Base-by-base conservation (phyloP, 2,113 vertebrate genomes). In the Chaenogobius annularis region DNA sequence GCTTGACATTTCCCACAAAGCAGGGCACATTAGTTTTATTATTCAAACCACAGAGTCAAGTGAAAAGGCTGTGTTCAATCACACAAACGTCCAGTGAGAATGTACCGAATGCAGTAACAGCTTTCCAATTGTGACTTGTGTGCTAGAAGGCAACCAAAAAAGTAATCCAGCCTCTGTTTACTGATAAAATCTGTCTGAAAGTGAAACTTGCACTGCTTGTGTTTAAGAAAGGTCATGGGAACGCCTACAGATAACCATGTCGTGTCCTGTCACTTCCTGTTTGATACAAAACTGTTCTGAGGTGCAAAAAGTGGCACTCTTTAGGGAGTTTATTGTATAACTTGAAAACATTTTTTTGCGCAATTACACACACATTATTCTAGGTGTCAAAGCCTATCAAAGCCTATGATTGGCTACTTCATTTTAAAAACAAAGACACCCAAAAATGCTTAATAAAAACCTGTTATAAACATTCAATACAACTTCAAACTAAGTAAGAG, bases 61-160 rank as follows among this genome's bases (percentile, higher is more conserved):
- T 69, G 50, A 82, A 77, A 35, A 81, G 84, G 73, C 87, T 88
- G 77, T 9, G 66, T 87, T 88, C 73, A 75, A 65, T 87, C 88
- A 87, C 78, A 86, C 78, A 80, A 81, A 82, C 62, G 35, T 11
- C 66, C 56, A 77, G 67, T 48, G 59, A 73, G 81, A 84, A 85
- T 73, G 75, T 8, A 10, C 59, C 63, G 14, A 68, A n/a, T 50
- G 63, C 73, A 35, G 71, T 83, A 79, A 75, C 55, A 2, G 26
- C 50, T 54, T 23, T 83, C 35, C n/a, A 47, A 74, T 7, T 52
- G 69, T 70, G 78, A 83, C 72, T 63, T 82, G 37, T 31, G 63
- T n/a, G 26, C 13, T 15, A 8, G 23, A 58, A 58, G 55, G 22
- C 22, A 26, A 26, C 22, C 55, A 52, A 23, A 56, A 11, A 26